phyloP scores from a whole-genome alignment of 2,113 vertebrate genomes.

The Macquaria australasica region DNA sequence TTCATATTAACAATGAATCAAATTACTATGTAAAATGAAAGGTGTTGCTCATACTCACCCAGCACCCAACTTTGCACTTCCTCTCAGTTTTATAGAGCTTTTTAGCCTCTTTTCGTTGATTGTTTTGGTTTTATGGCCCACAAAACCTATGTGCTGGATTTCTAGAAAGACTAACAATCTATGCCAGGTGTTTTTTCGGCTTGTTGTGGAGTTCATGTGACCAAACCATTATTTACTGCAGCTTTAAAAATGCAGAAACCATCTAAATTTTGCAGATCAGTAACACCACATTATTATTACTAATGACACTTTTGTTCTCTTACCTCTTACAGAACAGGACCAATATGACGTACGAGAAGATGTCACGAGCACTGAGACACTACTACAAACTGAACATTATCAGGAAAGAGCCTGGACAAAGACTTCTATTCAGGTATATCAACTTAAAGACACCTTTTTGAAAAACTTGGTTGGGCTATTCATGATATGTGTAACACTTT shows the following conservation, averaged over 20 bases:
- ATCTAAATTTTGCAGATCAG: not conserved
- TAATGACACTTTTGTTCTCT: not conserved
- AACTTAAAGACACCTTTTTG: fast-evolving
- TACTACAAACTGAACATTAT: conserved; percentile 99
- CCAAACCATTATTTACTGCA: not conserved
- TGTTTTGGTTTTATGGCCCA: conserved; percentile 11
- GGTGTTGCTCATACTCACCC: not conserved
- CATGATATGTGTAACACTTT: not conserved
- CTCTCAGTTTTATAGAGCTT: not conserved
- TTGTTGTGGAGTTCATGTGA: not conserved
- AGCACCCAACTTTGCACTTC: no score
- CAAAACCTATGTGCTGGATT: not conserved
- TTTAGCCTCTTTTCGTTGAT: not conserved
- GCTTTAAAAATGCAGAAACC: not conserved
- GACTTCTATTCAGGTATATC: conserved; percentile 88
- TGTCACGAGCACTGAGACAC: conserved; percentile 99
- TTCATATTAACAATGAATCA: not conserved
- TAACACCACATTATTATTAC: not conserved
- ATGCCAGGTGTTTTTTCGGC: not conserved
- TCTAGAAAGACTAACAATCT: not conserved
- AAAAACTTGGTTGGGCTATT: not conserved
- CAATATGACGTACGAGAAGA: conserved; percentile 99
- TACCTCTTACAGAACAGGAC: conserved; percentile 92
- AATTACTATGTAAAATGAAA: not conserved
- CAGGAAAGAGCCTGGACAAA: conserved; percentile 98